A percentile compares a stretch with the other conserved stretches of the same genome.
Evolutionary conservation across 2,888 invertebrate genomes (phyloP).

Genomic region (Tetranychus piercei): DNA sequence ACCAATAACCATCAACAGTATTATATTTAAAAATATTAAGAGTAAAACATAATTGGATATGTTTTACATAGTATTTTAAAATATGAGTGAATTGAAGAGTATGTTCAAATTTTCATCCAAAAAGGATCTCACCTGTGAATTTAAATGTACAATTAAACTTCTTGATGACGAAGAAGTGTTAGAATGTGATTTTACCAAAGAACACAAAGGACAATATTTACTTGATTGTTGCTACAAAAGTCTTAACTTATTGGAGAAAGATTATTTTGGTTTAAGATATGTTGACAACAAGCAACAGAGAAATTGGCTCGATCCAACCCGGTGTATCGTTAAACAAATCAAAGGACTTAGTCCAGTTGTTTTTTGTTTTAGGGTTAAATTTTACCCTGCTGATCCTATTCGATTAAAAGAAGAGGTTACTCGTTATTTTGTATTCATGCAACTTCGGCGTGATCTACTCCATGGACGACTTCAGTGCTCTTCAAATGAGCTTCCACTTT

Average conservation of each 20-base stretch:
- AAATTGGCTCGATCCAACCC: slow-evolving; percentile 81
- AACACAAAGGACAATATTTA: slow-evolving; percentile 71
- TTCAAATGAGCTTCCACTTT: slow-evolving; percentile 58
- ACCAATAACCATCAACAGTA: neutral
- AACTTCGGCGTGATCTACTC: slow-evolving; percentile 76
- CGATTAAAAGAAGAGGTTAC: slow-evolving; percentile 81
- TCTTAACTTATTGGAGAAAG: slow-evolving; percentile 72
- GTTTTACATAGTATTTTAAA: neutral
- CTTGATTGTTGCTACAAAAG: slow-evolving; percentile 76
- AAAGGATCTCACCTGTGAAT: slow-evolving; percentile 50
- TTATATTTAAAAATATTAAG: neutral
- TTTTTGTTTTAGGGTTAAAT: slow-evolving; percentile 90
- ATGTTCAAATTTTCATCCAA: slow-evolving; percentile 45
- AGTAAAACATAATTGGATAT: neutral
- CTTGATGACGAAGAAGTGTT: slow-evolving; percentile 68
- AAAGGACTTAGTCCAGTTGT: slow-evolving; percentile 77
- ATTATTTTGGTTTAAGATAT: slow-evolving; percentile 82
- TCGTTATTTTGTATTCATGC: slow-evolving; percentile 79
- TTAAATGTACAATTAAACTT: slow-evolving; percentile 64
- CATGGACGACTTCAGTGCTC: slow-evolving; percentile 85
- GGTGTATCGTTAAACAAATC: slow-evolving; percentile 72
- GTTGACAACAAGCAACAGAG: slow-evolving; percentile 71
- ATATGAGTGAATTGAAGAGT: slow-evolving; percentile 19
- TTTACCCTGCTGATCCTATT: slow-evolving; percentile 86
- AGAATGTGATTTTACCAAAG: slow-evolving; percentile 65